Percentiles rank a stretch among this genome's conserved stretches.
phyloP scores from a whole-genome alignment of 2,888 invertebrate genomes.

The Molorchus minor region DNA sequence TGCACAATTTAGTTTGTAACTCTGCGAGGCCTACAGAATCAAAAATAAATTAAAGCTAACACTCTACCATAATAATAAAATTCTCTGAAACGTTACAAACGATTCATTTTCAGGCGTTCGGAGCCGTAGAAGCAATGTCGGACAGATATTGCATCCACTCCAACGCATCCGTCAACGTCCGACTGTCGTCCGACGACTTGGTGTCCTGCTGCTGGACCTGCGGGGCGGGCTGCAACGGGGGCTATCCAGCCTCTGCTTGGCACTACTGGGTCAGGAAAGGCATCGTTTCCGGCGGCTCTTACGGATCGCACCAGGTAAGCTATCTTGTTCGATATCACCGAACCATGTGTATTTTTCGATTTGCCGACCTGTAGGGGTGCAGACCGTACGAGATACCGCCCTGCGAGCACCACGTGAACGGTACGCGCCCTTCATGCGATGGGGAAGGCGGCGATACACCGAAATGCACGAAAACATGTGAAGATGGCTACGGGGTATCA shows the following conservation, averaged over 20 bases:
- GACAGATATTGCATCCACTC: conserved; percentile 85
- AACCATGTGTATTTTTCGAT: neutral
- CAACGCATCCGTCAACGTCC: conserved; percentile 72
- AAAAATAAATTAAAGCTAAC: too few relatives aligned
- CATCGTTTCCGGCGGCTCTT: conserved; percentile 85
- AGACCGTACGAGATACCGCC: conserved; percentile 85
- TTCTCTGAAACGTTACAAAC: too few relatives aligned
- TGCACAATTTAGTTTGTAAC: too few relatives aligned
- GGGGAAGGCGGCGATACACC: conserved; percentile 78
- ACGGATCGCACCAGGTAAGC: conserved; percentile 64
- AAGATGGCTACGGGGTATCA: conserved; percentile 71
- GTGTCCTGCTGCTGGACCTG: conserved; percentile 77
- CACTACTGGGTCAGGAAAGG: conserved; percentile 81
- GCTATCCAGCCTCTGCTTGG: conserved; percentile 45
- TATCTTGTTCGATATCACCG: neutral
- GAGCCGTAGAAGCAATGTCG: conserved; percentile 87
- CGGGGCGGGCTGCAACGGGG: conserved; percentile 74
- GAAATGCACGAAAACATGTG: conserved; percentile 77
- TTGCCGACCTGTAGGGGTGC: conserved; percentile 72
- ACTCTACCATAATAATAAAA: too few relatives aligned
- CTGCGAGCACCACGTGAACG: conserved; percentile 91
- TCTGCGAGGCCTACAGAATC: too few relatives aligned
- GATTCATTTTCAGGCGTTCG: conserved; percentile 70
- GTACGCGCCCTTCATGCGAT: conserved; percentile 76
- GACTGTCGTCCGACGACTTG: conserved; percentile 83